Conservation (phyloP, 2,888 invertebrate genomes). For the Hyles lineata region DNA sequence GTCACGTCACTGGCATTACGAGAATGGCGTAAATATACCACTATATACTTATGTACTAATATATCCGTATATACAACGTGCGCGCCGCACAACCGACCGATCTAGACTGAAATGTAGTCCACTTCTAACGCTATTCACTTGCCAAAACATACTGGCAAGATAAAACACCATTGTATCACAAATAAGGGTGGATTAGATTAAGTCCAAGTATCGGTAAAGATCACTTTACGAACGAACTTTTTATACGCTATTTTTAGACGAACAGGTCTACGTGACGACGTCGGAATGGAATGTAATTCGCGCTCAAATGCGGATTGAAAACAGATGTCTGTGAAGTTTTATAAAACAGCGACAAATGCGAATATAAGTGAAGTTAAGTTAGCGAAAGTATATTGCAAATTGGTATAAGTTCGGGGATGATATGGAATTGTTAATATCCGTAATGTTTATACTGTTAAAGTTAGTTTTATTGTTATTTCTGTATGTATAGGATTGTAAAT, state of each 20-base stretch:
- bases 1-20: constrained; percentile 35
- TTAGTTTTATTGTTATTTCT: neutral
- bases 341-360: neutral
- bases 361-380: neutral
- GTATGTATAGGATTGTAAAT: neutral
- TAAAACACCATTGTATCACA: constrained; percentile 67
- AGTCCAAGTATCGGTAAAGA: constrained; percentile 52
- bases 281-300: constrained; percentile 21
- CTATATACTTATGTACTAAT: constrained; percentile 30
- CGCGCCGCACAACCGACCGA: constrained; percentile 66
- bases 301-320: constrained; percentile 17
- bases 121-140: constrained; percentile 61
- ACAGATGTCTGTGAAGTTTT: constrained; percentile 30
- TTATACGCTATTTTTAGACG: constrained; percentile 31
- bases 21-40: constrained; percentile 25
- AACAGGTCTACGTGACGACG: constrained; percentile 2
- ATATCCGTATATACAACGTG: constrained; percentile 57
- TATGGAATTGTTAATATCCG: neutral
- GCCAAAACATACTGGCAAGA: constrained; percentile 64
- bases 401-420: neutral
- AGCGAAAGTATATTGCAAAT: neutral
- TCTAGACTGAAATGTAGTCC: constrained; percentile 73
- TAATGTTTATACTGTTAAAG: neutral
- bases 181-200: constrained; percentile 66
- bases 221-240: constrained; percentile 50